phyloP scores from a whole-genome alignment of 2,888 invertebrate species.

The Melinaea marsaeus region DNA sequence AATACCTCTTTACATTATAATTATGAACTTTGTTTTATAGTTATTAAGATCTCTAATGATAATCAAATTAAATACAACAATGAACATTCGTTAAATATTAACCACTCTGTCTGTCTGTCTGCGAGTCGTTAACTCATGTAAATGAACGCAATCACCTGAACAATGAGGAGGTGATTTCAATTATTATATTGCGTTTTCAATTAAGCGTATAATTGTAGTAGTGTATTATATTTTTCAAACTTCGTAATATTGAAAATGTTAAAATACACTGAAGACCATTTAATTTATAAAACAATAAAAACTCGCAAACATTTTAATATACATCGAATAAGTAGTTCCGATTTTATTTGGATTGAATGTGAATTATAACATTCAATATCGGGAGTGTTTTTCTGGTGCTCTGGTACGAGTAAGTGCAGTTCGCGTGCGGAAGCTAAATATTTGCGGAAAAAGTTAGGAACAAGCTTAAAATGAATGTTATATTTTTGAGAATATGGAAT shows the following conservation, averaged over 20 bases:
- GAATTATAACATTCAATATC: constrained; percentile 17
- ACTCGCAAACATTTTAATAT: background rate
- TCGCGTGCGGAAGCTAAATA: constrained; percentile 29
- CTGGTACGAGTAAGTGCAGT: constrained; percentile 19
- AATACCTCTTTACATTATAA: too few species aligned
- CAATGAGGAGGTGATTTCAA: constrained; percentile 20
- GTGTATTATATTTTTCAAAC: too few species aligned
- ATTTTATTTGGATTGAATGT: constrained; percentile 3
- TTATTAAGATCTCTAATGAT: too few species aligned
- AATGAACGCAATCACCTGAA: constrained; percentile 29
- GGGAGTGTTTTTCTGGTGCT: constrained; percentile 12
- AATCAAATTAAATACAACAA: too few species aligned
- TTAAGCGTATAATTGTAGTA: too few species aligned
- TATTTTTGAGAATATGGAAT: constrained; percentile 36
- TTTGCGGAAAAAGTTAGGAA: constrained; percentile 40
- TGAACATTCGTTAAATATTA: too few species aligned
- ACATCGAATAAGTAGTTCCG: too few species aligned
- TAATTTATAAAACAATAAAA: too few species aligned
- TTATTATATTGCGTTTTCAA: constrained; percentile 16
- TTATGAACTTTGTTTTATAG: too few species aligned
- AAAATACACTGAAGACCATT: too few species aligned
- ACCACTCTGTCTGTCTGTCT: constrained; percentile 3
- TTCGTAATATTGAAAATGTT: too few species aligned
- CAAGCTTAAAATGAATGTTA: constrained; percentile 39
- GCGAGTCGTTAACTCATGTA: constrained; percentile 21